These are phyloP conservation scores for Chionoecetes opilio DNA, from an alignment of 1,140 invertebrate species.

Conservation along the genomic window DNA sequence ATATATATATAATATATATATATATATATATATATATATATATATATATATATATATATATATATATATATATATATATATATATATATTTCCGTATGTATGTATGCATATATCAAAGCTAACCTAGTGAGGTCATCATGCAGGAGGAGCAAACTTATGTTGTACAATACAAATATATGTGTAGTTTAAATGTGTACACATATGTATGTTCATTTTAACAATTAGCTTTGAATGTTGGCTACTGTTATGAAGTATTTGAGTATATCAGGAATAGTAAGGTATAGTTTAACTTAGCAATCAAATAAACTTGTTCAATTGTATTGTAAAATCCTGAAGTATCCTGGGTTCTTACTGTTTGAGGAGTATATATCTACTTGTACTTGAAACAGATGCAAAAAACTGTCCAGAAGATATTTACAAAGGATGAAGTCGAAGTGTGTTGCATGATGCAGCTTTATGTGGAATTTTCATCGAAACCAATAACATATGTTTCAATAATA, in stretches of 20 bases:
- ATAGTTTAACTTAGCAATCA: too few species aligned
- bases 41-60: slow-evolving; percentile 69
- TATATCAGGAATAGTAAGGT: neutral
- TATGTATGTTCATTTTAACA: too few species aligned
- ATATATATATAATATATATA: neutral
- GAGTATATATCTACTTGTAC: neutral
- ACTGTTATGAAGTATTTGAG: too few species aligned
- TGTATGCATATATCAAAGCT: slow-evolving; percentile 14
- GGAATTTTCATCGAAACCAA: neutral
- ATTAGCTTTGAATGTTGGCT: too few species aligned
- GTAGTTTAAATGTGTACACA: too few species aligned
- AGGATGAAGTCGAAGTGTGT: neutral
- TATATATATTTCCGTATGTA: slow-evolving; percentile 53
- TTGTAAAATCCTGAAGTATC: too few species aligned
- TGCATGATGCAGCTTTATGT: slow-evolving; percentile 9
- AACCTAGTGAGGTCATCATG: neutral
- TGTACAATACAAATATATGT: too few species aligned
- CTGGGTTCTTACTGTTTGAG: too few species aligned
- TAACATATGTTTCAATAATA: neutral
- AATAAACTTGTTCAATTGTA: too few species aligned
- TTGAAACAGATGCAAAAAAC: neutral
- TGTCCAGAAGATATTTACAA: neutral
- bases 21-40: slow-evolving; percentile 61
- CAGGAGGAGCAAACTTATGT: neutral
- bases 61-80: slow-evolving; percentile 68